Evolutionary conservation across 2,888 invertebrate species (phyloP).

Genomic region (Tillus elongatus): DNA sequence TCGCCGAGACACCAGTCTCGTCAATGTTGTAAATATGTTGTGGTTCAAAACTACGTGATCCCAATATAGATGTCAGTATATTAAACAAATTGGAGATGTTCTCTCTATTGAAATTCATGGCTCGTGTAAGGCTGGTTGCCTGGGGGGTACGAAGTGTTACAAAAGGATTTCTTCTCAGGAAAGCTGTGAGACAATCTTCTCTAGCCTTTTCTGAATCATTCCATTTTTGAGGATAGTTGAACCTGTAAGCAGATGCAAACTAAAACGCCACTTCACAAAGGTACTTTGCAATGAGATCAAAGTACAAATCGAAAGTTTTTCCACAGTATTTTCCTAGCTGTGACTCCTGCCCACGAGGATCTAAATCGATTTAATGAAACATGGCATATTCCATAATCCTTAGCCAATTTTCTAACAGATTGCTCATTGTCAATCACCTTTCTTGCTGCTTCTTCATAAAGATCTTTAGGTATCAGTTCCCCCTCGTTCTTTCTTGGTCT

Average conservation of each 20-base stretch:
- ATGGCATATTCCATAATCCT: conserved; percentile 9
- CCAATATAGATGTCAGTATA: conserved; percentile 1
- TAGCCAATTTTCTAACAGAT: conserved; percentile 8
- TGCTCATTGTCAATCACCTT: conserved; percentile 7
- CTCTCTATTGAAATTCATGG: conserved; percentile 19
- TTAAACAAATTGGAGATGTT: conserved; percentile 1
- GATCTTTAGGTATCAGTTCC: conserved; percentile 5
- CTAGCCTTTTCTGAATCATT: not conserved
- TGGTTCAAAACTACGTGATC: conserved; percentile 3
- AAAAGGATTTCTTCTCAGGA: conserved; percentile 2
- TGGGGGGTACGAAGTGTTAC: conserved; percentile 1
- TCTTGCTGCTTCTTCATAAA: conserved; percentile 10
- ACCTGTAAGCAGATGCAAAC: conserved; percentile 1
- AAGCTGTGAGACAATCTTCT: not conserved
- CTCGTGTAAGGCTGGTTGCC: conserved; percentile 16
- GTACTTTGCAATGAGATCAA: not conserved
- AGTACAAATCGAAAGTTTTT: conserved; percentile 2
- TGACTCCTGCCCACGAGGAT: not conserved
- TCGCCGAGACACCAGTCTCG: not conserved
- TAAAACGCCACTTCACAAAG: conserved; percentile 1
- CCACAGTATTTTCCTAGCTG: conserved; percentile 2
- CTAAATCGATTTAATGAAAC: conserved; percentile 6
- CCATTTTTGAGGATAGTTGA: conserved; percentile 3
- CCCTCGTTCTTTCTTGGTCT: conserved; percentile 8
- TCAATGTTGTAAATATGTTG: conserved; percentile 1